Conservation (phyloP, 2,797 vertebrate genomes). For the Siniperca undulata region DNA sequence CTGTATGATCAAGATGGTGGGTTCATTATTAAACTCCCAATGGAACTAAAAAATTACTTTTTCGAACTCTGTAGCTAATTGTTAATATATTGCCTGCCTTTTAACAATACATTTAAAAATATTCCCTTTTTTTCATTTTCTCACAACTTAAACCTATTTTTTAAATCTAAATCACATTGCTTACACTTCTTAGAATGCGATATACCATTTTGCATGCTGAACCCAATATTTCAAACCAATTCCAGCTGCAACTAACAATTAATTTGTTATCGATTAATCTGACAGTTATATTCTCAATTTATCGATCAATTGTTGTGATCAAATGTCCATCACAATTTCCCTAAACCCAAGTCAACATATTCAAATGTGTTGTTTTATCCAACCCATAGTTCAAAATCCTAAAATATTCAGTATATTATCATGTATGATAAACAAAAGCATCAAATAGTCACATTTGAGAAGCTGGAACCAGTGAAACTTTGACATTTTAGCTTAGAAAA, state of each 20-base stretch:
- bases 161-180: background rate
- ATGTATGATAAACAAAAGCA: background rate
- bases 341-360: background rate
- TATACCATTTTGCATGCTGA: background rate
- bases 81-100: background rate
- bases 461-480: background rate
- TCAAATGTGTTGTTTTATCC: background rate
- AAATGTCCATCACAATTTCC: background rate
- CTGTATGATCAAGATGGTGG: background rate
- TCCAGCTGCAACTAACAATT: too few relatives aligned
- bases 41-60: background rate
- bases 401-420: background rate
- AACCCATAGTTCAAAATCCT: background rate
- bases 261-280: background rate
- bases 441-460: background rate
- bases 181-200: background rate
- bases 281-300: background rate
- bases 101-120: background rate
- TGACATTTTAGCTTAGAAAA: too few relatives aligned
- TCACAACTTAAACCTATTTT: background rate
- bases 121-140: background rate
- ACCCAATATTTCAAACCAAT: background rate
- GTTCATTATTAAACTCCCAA: background rate
- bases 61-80: background rate
- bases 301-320: background rate